Evolutionary conservation across 2,797 vertebrate species (phyloP), one percentile per base, ranked within the genome.

Genomic region (Enoplosus armatus): DNA sequence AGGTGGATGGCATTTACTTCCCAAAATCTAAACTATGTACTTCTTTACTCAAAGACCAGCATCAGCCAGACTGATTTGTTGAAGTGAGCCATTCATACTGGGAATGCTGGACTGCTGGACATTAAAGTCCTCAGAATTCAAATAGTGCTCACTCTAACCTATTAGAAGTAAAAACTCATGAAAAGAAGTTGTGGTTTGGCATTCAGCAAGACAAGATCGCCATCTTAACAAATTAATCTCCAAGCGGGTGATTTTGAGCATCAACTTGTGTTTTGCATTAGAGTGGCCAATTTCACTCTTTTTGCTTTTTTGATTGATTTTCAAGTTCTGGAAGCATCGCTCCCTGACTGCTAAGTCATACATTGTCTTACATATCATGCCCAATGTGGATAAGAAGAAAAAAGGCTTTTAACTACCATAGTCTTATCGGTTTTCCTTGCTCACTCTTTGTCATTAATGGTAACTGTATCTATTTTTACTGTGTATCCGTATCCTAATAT

Each of bases 201-300:
- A 0, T 63, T 43, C 35, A 60, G 18, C 11, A 27, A 37, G 54
- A 35, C 37, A 7, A 50, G 39, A 41, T 31, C 10, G n/a, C 43
- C 6, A 27, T 72, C 62, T 64, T 22, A 50, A 41, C 43, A 56
- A 54, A 54, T 66, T 26, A 35, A 48, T 48, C 24, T 33, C n/a
- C n/a, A 54, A 66, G 27, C 29, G 1, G 1, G n/a, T 12, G 31
- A 71, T 71, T n/a, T 50, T 64, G 2, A 22, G 24, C 18, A 27
- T 26, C 8, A 35, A 16, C 43, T 22, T 59, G 33, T 62, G 39
- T 51, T 33, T 56, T 33, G 7, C 22, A 62, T 48, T 26, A 39
- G 5, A 63, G 14, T 11, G 29, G 56, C 2, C 14, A 43, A 3
- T 58, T 62, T 51, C 6, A 26, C 5, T 6, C 39, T 8, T 39